These are phyloP conservation scores for Glyphotaelius pellucidus DNA, from an alignment of 2,888 invertebrate genomes.

Conservation along the genomic window DNA sequence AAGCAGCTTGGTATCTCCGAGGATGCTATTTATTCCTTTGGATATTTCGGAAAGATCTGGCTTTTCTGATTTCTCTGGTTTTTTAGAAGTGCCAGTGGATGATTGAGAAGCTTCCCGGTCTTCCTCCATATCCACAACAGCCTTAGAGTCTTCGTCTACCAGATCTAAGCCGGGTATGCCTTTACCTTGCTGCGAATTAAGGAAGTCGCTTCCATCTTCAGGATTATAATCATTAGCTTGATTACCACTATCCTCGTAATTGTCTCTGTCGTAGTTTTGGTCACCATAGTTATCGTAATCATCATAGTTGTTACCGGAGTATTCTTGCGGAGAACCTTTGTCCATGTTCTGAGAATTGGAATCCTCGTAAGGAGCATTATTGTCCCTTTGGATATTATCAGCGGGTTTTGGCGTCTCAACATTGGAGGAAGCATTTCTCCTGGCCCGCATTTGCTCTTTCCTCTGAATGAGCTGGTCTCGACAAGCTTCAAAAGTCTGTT, in stretches of 20 bases:
- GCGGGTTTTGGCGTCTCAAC: neutral
- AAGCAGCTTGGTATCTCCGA: constrained; percentile 81
- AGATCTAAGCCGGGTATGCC: constrained; percentile 87
- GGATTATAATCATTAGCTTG: constrained; percentile 71
- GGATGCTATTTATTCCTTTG: constrained; percentile 79
- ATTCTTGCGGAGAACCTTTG: constrained; percentile 67
- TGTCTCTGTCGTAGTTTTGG: constrained; percentile 68
- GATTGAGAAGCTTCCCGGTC: constrained; percentile 56
- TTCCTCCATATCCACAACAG: constrained; percentile 73
- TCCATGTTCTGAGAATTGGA: constrained; percentile 68
- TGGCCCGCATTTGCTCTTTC: constrained; percentile 88
- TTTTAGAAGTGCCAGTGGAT: constrained; percentile 37
- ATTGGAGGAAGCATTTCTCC: constrained; percentile 71
- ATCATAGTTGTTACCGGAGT: constrained; percentile 63
- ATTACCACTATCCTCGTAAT: constrained; percentile 67
- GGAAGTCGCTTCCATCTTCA: constrained; percentile 52
- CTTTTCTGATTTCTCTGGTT: constrained; percentile 68
- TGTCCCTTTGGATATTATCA: neutral
- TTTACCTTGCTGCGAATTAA: constrained; percentile 69
- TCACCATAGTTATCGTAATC: constrained; percentile 68
- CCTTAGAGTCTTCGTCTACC: constrained; percentile 71
- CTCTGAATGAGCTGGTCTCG: constrained; percentile 87
- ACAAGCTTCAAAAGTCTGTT: constrained; percentile 92
- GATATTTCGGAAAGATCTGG: constrained; percentile 80
- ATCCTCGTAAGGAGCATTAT: constrained; percentile 35